Conservation (phyloP, 30 jellyfish, hydroid and myxozoan species). For the Cassiopea xamachana region DNA sequence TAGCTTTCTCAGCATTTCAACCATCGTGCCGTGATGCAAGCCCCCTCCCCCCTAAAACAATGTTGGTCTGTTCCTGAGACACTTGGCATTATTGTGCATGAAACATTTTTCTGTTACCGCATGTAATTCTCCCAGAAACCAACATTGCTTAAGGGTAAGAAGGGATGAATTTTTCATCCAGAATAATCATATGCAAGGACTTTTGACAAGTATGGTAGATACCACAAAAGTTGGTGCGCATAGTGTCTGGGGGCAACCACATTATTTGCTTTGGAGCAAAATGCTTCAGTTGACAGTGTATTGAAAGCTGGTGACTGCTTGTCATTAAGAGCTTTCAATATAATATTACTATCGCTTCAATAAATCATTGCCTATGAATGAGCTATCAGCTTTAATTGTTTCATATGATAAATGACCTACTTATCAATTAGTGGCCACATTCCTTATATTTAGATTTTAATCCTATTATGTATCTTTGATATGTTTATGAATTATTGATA, state of each 20-base stretch:
- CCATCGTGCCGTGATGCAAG: too few species aligned
- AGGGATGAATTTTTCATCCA: neutral
- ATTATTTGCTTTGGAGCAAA: neutral
- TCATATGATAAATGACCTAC: neutral
- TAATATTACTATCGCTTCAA: neutral
- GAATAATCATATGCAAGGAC: neutral
- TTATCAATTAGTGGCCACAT: neutral
- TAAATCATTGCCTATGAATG: neutral
- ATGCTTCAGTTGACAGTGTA: slow-evolving; percentile 6
- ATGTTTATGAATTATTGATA: neutral
- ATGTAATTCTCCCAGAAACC: neutral
- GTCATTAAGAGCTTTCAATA: slow-evolving; percentile 9
- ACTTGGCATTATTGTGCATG: too few species aligned
- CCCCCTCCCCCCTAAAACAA: too few species aligned
- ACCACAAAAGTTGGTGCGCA: slow-evolving; percentile 4
- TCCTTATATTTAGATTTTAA: neutral
- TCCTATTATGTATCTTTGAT: neutral
- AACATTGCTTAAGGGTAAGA: neutral
- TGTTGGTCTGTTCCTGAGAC: too few species aligned
- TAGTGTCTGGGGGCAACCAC: slow-evolving; percentile 39
- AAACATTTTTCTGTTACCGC: too few species aligned
- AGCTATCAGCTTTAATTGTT: neutral
- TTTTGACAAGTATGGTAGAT: neutral
- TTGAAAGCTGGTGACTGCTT: slow-evolving; percentile 32
- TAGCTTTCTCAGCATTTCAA: too few species aligned